Evolutionary conservation across 2,113 vertebrate species (phyloP), one percentile per base, ranked within the genome.

Genomic region (Caranx ignobilis): DNA sequence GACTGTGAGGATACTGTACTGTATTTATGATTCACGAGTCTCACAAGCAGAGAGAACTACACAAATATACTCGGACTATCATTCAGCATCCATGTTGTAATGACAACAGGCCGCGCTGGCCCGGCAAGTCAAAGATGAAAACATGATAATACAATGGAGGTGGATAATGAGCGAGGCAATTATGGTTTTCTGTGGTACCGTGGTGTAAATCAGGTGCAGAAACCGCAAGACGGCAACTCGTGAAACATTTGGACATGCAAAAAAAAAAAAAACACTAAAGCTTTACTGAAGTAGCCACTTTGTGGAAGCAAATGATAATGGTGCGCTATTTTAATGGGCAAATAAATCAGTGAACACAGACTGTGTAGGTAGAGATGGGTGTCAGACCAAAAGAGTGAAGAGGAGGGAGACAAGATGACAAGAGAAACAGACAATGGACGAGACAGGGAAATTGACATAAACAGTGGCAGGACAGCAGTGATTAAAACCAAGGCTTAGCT

Each of bases 291-390:
- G 39, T 15, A 47, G 15, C 5, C 37, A 48, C 12, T 64, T 41
- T 5, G 48, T 19, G 5, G 11, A 48, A 64, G 26, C 5, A 62
- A 34, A 64, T 48, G 54, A 56, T 37, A 35, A 68, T 26, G 10
- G 31, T 19, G 19, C 21, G 31, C 15, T 48, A 45, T 56, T 75
- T 45, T 47, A 75, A 64, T 21, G 18, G 71, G 39, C 56, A 75
- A 64, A n/a, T 56, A 71, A 47, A 56, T 57, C 10, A 47, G 55
- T 72, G 41, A 77, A 71, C 31, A 37, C 9, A 15, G 19, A 21
- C 37, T 37, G 37, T 63, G 55, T 47, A 34, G 41, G 34, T 41
- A 70, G 48, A 81, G 15, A 26, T 41, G 57, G 6, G 16, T 15
- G 26, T 43, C 34, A 74, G 50, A 32, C 3, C 43, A n/a, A 35